Percentiles rank a stretch among this genome's conserved stretches.
phyloP scores from a whole-genome alignment of 2,797 vertebrate species.

The Chelon auratus region DNA sequence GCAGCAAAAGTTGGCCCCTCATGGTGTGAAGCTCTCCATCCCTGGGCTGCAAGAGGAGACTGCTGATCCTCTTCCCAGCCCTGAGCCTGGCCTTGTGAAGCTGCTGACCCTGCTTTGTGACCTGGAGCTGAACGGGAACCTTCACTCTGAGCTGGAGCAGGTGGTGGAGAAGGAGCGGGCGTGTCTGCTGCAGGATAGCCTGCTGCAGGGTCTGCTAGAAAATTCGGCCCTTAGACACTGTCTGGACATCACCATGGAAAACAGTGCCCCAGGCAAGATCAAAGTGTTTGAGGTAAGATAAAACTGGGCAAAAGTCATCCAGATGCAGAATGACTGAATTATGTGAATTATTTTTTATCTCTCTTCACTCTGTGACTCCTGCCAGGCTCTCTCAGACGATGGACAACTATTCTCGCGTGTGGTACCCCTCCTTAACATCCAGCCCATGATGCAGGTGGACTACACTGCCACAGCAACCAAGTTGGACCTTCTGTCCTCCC shows the following conservation, averaged over 20 bases:
- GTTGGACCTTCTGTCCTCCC: slow-evolving; percentile 77
- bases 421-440: slow-evolving; percentile 86
- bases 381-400: slow-evolving; percentile 88
- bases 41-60: slow-evolving; percentile 81
- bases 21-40: slow-evolving; percentile 88
- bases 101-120: slow-evolving; percentile 88
- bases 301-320: neutral
- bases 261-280: slow-evolving; percentile 83
- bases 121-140: slow-evolving; percentile 94
- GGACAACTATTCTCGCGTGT: slow-evolving; percentile 88
- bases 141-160: slow-evolving; percentile 89
- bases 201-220: slow-evolving; percentile 89
- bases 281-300: slow-evolving; percentile 92
- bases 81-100: slow-evolving; percentile 82
- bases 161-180: slow-evolving; percentile 85
- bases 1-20: slow-evolving; percentile 86
- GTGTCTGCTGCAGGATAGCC: slow-evolving; percentile 87
- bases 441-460: slow-evolving; percentile 90
- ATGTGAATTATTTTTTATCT: neutral
- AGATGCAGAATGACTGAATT: neutral
- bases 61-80: slow-evolving; percentile 24
- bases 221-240: slow-evolving; percentile 85
- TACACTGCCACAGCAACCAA: slow-evolving; percentile 87
- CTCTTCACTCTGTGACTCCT: neutral
- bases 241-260: slow-evolving; percentile 90